Percentiles rank a stretch among this genome's conserved stretches.
phyloP scores from a whole-genome alignment of 2,888 invertebrate species.

The Lithophane ornitopus region DNA sequence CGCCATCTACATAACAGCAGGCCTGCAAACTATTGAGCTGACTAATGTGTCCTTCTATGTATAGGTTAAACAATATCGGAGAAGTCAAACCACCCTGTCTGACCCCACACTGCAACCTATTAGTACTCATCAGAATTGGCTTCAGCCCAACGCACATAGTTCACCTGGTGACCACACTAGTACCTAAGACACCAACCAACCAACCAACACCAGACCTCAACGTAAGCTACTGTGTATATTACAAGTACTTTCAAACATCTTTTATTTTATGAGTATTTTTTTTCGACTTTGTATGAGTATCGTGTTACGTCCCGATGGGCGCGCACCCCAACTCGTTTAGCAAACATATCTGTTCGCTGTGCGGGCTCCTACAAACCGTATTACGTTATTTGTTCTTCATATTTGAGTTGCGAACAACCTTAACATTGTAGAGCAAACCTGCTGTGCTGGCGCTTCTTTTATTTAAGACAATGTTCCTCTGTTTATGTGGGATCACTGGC shows the following conservation, averaged over 20 bases:
- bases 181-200: too few relatives aligned
- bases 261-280: background rate
- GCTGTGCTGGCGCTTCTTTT: slow-evolving; percentile 57
- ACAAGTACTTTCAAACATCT: background rate
- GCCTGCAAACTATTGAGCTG: background rate
- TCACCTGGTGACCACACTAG: too few relatives aligned
- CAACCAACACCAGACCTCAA: background rate
- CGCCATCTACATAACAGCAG: background rate
- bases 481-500: slow-evolving; percentile 27
- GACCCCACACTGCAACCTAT: background rate
- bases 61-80: background rate
- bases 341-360: slow-evolving; percentile 60
- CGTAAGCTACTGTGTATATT: background rate
- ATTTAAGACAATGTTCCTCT: slow-evolving; percentile 39
- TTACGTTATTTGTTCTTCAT: slow-evolving; percentile 68
- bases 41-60: background rate
- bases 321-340: slow-evolving; percentile 24
- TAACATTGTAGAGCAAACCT: slow-evolving; percentile 61
- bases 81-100: background rate
- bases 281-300: background rate
- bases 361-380: slow-evolving; percentile 62
- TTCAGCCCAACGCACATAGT: too few relatives aligned
- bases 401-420: slow-evolving; percentile 67
- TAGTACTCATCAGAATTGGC: too few relatives aligned
- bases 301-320: slow-evolving; percentile 15